Evolutionary conservation across 2,797 vertebrate genomes (phyloP), one percentile per base, ranked within the genome.

Genomic region (Peromyscus attwateri): DNA sequence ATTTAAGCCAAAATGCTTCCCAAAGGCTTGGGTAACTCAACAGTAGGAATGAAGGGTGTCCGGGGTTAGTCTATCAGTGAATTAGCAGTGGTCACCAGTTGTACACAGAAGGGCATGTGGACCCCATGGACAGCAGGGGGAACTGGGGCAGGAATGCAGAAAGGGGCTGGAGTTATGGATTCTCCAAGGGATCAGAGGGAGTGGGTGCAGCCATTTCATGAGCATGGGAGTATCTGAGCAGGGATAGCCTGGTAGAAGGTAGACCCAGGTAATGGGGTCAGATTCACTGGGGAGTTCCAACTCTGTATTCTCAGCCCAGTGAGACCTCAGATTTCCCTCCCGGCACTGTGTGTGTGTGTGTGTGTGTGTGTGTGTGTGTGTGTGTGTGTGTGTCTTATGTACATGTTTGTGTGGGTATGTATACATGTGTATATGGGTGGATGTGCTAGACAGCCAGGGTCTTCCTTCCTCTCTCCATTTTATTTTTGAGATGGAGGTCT

Each of bases 81-180:
- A n/a, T 19, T 1, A 7, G 25, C 14, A 12, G 52, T 29, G 34
- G 3, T 46, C 40, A 31, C 70, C 46, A 49, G 49, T 14, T 55
- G 34, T 37, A 12, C 8, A 29, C 17, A 17, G 23, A 70, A 37
- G 34, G 34, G 2, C 8, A 11, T 0, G 0, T 6, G 5, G 66
- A 52, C 11, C 66, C 60, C 0, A 0, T 0, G 40, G n/a, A 34
- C 6, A 37, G 49, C 75, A 29, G 0, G 4, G 31, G 29, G 2
- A 43, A 31, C 37, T 17, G 23, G 6, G 46, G 31, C 37, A 11
- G 76, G 6, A 70, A 21, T 4, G 57, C 60, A 64, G 40, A 64
- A 1, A 0, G 0, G 27, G 29, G 27, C 57, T 52, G 57, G 34
- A 60, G 29, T 25, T n/a, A 40, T 27, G 23, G 16, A 2, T 1